Percentiles rank a stretch among this genome's conserved stretches.
Conservation (phyloP, 2,888 invertebrate species). For the Epicampocera succincta region DNA sequence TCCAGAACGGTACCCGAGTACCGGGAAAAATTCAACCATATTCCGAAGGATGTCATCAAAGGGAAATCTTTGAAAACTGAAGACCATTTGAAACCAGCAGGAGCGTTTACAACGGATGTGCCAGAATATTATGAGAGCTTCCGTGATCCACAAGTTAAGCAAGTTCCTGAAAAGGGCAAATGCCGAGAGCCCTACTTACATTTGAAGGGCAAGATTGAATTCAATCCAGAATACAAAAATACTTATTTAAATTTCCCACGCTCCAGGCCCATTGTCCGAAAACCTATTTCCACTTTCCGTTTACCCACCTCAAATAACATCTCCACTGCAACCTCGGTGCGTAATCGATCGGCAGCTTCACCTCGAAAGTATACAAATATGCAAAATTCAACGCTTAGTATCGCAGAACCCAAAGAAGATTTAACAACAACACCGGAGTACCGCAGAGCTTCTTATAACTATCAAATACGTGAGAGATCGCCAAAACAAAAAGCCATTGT, state of each 20-base stretch:
- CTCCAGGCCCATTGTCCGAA: conserved; percentile 79
- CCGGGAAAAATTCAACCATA: conserved; percentile 78
- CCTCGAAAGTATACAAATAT: conserved; percentile 48
- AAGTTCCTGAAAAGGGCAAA: conserved; percentile 80
- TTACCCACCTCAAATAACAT: conserved; percentile 75
- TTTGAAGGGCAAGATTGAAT: conserved; percentile 80
- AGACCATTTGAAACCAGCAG: conserved; percentile 77
- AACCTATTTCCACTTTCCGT: conserved; percentile 79
- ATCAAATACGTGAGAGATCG: conserved; percentile 78
- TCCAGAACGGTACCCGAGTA: conserved; percentile 77
- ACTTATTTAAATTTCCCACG: conserved; percentile 80
- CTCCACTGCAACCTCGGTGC: conserved; percentile 49
- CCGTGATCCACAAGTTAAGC: conserved; percentile 79
- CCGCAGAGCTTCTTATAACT: conserved; percentile 79
- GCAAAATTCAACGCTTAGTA: conserved; percentile 23
- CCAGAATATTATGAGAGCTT: conserved; percentile 81
- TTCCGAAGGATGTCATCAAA: conserved; percentile 74
- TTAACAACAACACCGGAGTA: conserved; percentile 80
- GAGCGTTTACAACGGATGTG: conserved; percentile 78
- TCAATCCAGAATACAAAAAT: conserved; percentile 81
- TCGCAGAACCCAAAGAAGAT: conserved; percentile 71
- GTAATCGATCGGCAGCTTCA: conserved; percentile 68
- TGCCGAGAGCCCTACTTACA: conserved; percentile 79
- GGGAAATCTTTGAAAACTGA: conserved; percentile 76
- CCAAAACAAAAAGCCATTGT: conserved; percentile 71